These are phyloP conservation scores for Callipepla californica DNA, from an alignment of 2,113 vertebrate genomes.

Conservation along the genomic window DNA sequence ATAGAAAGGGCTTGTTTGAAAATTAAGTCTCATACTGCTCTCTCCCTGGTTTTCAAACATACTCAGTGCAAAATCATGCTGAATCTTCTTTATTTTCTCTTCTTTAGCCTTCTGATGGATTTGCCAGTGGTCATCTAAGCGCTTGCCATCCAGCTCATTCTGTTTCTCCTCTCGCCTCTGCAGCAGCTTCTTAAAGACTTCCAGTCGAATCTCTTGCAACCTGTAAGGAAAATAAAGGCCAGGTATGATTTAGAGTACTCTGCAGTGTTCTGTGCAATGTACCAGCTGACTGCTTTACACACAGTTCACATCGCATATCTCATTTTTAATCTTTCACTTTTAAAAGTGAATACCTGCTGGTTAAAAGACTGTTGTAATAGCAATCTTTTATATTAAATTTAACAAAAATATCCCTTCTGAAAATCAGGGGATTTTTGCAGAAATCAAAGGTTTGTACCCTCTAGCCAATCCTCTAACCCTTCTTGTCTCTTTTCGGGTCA, in stretches of 20 bases:
- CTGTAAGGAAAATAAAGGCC: conserved; percentile 73
- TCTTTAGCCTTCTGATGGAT: conserved; percentile 80
- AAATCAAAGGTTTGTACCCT: neutral
- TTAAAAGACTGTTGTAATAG: neutral
- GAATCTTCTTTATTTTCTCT: conserved; percentile 78
- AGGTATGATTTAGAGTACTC: neutral
- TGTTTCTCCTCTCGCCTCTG: conserved; percentile 75
- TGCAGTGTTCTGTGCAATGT: neutral
- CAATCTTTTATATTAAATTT: neutral
- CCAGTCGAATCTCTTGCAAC: conserved; percentile 84
- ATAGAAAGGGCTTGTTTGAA: neutral
- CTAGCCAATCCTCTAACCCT: neutral
- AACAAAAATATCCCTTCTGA: neutral
- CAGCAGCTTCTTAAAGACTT: conserved; percentile 82
- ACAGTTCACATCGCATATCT: neutral
- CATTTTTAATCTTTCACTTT: neutral
- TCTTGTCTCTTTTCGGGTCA: neutral
- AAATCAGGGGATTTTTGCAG: neutral
- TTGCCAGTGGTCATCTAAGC: conserved; percentile 77
- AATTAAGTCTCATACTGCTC: neutral
- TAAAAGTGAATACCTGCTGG: neutral
- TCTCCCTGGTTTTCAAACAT: conserved; percentile 5
- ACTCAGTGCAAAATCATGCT: conserved; percentile 73
- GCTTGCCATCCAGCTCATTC: conserved; percentile 66
- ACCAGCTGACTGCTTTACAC: neutral